Evolutionary conservation across 1,140 invertebrate genomes (phyloP).

Genomic region (Zaprionus taronus): DNA sequence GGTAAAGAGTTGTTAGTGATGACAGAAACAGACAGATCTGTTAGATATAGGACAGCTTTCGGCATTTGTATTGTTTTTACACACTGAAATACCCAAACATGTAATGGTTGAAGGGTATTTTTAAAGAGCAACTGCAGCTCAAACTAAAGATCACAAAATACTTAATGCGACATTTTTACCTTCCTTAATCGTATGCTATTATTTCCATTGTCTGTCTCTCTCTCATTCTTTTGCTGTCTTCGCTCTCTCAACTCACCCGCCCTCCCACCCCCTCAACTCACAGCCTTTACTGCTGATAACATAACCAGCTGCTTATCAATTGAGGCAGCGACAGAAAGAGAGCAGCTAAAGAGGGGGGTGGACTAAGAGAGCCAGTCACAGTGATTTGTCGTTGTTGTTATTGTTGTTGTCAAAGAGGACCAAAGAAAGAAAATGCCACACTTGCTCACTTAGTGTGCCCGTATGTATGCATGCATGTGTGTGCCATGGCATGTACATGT

Average conservation of each 20-base stretch:
- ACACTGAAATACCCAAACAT: too few species aligned
- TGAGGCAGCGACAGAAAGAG: background rate
- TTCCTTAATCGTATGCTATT: background rate
- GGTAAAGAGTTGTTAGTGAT: background rate
- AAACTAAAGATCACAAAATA: too few species aligned
- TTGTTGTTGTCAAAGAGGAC: constrained; percentile 22
- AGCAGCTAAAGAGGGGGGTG: constrained; percentile 14
- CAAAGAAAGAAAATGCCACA: constrained; percentile 31
- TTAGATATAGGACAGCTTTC: too few species aligned
- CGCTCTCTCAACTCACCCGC: constrained; percentile 13
- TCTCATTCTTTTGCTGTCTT: constrained; percentile 6
- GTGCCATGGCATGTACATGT: background rate
- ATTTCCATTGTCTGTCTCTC: background rate
- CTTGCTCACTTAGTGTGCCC: background rate
- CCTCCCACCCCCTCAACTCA: background rate
- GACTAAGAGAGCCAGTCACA: background rate
- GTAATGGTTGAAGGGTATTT: too few species aligned
- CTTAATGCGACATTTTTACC: too few species aligned
- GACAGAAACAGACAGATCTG: background rate
- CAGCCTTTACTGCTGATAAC: constrained; percentile 41
- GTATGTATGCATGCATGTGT: constrained; percentile 5
- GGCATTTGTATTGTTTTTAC: too few species aligned
- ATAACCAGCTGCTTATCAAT: constrained; percentile 41
- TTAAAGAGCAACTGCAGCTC: too few species aligned
- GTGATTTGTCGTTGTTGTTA: constrained; percentile 35